Evolutionary conservation across 1,140 invertebrate genomes (phyloP).

Genomic region (Aethina tumida): DNA sequence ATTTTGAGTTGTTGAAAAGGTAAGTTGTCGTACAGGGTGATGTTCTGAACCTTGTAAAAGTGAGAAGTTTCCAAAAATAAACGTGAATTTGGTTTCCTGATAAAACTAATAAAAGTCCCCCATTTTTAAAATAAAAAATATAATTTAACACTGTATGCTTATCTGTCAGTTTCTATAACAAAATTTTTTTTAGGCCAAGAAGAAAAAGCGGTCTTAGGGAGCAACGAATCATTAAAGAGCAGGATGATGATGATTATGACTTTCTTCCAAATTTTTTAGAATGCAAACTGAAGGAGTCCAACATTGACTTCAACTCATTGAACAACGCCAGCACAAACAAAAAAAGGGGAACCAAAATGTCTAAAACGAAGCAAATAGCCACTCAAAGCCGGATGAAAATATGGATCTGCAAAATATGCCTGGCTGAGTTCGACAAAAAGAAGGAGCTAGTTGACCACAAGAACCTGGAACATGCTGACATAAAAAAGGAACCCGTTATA

Average conservation of each 20-base stretch:
- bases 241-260: background rate
- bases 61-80: too few relatives aligned
- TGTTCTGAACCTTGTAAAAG: too few relatives aligned
- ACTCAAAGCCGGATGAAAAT: constrained; percentile 16
- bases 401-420: constrained; percentile 26
- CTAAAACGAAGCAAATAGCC: constrained; percentile 1
- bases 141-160: too few relatives aligned
- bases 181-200: too few relatives aligned
- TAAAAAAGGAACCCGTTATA: constrained; percentile 4
- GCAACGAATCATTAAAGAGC: background rate
- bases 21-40: too few relatives aligned
- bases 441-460: constrained; percentile 21
- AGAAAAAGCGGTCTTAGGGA: too few relatives aligned
- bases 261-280: background rate
- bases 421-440: constrained; percentile 17
- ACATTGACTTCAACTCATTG: too few relatives aligned
- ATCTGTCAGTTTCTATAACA: too few relatives aligned
- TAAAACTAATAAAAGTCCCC: too few relatives aligned
- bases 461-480: constrained; percentile 14
- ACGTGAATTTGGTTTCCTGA: too few relatives aligned
- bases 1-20: too few relatives aligned
- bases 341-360: constrained; percentile 5
- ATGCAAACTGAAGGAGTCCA: constrained; percentile 3
- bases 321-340: background rate
- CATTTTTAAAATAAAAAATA: too few relatives aligned